phyloP scores from a whole-genome alignment of 1,140 invertebrate species.

The Drosophila pseudoananassae region DNA sequence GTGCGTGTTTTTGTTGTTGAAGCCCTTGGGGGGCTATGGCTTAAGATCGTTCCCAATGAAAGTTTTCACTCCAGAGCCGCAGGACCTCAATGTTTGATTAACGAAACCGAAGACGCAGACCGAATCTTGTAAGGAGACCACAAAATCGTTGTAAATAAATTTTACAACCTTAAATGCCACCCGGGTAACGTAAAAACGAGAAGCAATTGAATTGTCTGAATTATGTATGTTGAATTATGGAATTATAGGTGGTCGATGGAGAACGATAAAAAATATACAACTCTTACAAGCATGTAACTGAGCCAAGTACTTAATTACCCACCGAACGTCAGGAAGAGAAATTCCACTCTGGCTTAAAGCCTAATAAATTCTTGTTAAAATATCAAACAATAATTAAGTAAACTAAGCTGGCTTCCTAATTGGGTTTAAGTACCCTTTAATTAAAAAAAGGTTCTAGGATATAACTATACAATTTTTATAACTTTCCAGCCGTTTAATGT shows the following conservation, averaged over 20 bases:
- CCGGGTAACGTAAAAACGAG: conserved; percentile 40
- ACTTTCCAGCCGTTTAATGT: not conserved
- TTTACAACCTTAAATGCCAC: conserved; percentile 55
- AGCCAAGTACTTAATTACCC: conserved; percentile 22
- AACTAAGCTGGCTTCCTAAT: not conserved
- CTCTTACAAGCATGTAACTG: conserved; percentile 10
- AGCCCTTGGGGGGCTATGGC: conserved; percentile 56
- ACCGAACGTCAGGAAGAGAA: conserved; percentile 9
- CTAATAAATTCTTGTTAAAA: not conserved
- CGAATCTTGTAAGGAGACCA: conserved; percentile 8
- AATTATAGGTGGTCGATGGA: conserved; percentile 44
- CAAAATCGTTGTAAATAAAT: conserved; percentile 54
- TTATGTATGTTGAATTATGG: conserved; percentile 44
- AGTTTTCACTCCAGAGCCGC: conserved; percentile 47
- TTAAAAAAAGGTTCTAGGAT: not conserved
- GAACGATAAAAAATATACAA: not conserved
- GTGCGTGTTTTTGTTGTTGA: conserved; percentile 67
- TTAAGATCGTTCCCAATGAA: conserved; percentile 47
- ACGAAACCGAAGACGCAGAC: conserved; percentile 46
- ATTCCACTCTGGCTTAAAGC: conserved; percentile 3
- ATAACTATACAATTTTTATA: not conserved
- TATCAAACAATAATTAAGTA: not conserved
- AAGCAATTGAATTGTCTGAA: conserved; percentile 57
- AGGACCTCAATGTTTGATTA: conserved; percentile 57
- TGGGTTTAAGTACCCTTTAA: not conserved